Base-by-base conservation (phyloP, 2,888 invertebrate species). In the Rotaria socialis region DNA sequence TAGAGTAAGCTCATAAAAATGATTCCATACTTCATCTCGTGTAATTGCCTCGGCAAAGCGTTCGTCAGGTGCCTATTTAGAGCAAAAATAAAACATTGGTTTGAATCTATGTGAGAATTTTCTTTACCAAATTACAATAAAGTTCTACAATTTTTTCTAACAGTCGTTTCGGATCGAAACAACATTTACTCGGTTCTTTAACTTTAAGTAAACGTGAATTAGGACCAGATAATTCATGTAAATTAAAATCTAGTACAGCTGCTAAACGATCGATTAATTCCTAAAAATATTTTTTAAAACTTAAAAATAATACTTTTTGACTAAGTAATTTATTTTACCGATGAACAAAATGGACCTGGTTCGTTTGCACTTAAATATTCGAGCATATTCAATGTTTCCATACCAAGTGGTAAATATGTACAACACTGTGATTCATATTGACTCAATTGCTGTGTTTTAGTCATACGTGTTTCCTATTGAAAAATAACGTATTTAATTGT, bases 371-470 rank as follows among this genome's bases (percentile, higher is more conserved):
- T 97, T 89, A 99, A 93, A 92, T 97, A 97, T 91, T 96, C 95
- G 91, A 99, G 94, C 96, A 99, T 96, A 91, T 98, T 96, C 85
- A 99, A 96, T 0, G 98, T 98, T 92, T 97, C 97, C 88, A 95
- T 93, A 84, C 96, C 96, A 87, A 97, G 92, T 5, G 96, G 96
- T 89, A 96, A 93, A 91, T 96, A 96, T 0, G 96, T 96, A 86
- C 91, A 94, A 88, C 90, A 90, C 88, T 90, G 90, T 60, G 90
- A 88, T 88, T 91, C 91, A 87, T 91, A 91, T 88, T 90, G 90
- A 5, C 91, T 90, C 86, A 92, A 89, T 88, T 91, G 90, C 80
- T 90, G 89, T 84, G 90, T 90, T 87, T 91, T 91, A 41, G 88
- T 88, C 2, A 74, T 86, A 88, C 89, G 89, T 86, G 89, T 88